These are phyloP conservation scores for Hylaeus volcanicus DNA, from an alignment of 1,140 invertebrate species.

Conservation along the genomic window DNA sequence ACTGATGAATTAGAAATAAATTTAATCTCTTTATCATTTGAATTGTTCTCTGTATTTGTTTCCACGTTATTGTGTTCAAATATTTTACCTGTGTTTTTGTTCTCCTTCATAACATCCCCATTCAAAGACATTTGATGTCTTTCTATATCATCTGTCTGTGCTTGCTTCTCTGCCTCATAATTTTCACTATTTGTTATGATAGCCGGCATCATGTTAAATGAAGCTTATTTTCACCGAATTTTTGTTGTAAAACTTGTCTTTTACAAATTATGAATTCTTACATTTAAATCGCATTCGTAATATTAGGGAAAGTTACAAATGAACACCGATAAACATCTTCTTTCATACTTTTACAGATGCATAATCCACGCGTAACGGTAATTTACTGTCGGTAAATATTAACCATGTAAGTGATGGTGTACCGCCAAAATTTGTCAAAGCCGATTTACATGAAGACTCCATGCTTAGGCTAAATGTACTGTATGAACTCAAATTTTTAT, in stretches of 20 bases:
- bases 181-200: conserved; percentile 6
- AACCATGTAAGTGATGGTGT: background rate
- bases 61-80: background rate
- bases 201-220: conserved; percentile 33
- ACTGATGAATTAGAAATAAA: background rate
- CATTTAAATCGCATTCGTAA: background rate
- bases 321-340: conserved; percentile 17
- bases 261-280: background rate
- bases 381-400: background rate
- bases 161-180: conserved; percentile 18
- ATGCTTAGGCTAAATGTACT: background rate
- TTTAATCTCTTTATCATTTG: background rate
- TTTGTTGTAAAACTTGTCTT: background rate
- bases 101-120: background rate
- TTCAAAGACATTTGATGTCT: conserved; percentile 6
- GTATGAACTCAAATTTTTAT: background rate
- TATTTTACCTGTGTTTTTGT: background rate
- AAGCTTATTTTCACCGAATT: conserved; percentile 6
- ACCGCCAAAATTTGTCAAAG: conserved; percentile 40
- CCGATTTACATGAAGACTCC: conserved; percentile 17
- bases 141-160: background rate
- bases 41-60: background rate
- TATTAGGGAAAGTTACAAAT: conserved; percentile 14
- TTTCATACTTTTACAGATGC: background rate
- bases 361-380: background rate